phyloP scores from a whole-genome alignment of 2,797 vertebrate genomes.

The Staurois parvus region DNA sequence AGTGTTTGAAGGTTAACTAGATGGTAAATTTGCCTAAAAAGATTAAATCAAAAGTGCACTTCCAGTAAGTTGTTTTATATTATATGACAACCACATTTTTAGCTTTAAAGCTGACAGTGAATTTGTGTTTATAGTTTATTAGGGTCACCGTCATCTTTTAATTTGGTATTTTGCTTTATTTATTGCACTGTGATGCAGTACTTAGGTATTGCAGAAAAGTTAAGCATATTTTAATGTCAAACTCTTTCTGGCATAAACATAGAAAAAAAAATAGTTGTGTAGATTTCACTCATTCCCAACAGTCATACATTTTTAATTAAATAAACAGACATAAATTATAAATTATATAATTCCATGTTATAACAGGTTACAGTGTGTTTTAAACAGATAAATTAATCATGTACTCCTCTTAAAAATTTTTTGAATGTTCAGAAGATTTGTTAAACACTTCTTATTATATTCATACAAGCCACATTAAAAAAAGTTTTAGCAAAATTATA shows the following conservation, averaged over 20 bases:
- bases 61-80: too few species aligned
- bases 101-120: too few species aligned
- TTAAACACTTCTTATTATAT: neutral
- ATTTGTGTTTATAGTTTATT: too few species aligned
- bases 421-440: constrained; percentile 15
- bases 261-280: constrained; percentile 52
- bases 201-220: constrained; percentile 4
- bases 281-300: constrained; percentile 56
- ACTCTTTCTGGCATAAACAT: constrained; percentile 28
- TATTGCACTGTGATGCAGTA: neutral
- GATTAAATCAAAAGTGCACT: too few species aligned
- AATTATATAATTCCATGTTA: constrained; percentile 42
- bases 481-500: neutral
- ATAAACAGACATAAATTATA: constrained; percentile 58
- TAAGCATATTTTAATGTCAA: constrained; percentile 12
- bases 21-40: too few species aligned
- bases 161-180: neutral
- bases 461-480: neutral
- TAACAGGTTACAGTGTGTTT: constrained; percentile 59
- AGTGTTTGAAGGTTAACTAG: too few species aligned
- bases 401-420: constrained; percentile 6
- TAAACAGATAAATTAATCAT: constrained; percentile 51
- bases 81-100: too few species aligned
- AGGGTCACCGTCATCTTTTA: too few species aligned
- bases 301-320: constrained; percentile 56